Evolutionary conservation across 2,797 vertebrate species (phyloP).

Genomic region (Enteromius paludinosus): DNA sequence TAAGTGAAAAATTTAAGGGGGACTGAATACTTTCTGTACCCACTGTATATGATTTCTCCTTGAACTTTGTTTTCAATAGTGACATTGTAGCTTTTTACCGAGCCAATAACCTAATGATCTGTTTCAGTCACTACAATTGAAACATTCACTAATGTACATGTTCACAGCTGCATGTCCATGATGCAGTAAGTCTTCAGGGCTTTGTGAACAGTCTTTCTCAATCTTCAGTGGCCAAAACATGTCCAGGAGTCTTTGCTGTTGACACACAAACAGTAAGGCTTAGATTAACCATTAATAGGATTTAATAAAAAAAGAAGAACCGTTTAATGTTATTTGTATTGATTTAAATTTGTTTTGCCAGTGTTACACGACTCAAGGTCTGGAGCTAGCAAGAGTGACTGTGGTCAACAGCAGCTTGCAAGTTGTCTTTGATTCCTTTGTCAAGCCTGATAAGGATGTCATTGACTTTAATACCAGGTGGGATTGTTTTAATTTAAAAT

Average conservation of each 20-base stretch:
- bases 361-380: constrained; percentile 83
- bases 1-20: too few relatives aligned
- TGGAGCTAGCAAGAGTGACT: constrained; percentile 82
- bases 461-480: constrained; percentile 86
- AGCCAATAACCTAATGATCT: not conserved
- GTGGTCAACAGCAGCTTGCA: constrained; percentile 79
- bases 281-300: not conserved
- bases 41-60: not conserved
- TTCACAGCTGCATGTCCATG: constrained; percentile 83
- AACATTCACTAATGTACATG: not conserved
- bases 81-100: not conserved
- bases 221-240: constrained; percentile 56
- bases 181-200: constrained; percentile 78
- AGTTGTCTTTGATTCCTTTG: constrained; percentile 81
- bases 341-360: constrained; percentile 53
- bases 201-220: constrained; percentile 76
- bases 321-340: not conserved
- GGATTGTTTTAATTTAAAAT: not conserved
- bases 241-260: constrained; percentile 79
- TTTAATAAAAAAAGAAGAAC: not conserved
- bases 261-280: constrained; percentile 81
- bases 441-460: constrained; percentile 82
- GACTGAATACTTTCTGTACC: too few relatives aligned
- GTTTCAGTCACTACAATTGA: not conserved
- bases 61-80: not conserved